Evolutionary conservation across 2,113 vertebrate species (phyloP).

Genomic region (Tragelaphus scriptus): DNA sequence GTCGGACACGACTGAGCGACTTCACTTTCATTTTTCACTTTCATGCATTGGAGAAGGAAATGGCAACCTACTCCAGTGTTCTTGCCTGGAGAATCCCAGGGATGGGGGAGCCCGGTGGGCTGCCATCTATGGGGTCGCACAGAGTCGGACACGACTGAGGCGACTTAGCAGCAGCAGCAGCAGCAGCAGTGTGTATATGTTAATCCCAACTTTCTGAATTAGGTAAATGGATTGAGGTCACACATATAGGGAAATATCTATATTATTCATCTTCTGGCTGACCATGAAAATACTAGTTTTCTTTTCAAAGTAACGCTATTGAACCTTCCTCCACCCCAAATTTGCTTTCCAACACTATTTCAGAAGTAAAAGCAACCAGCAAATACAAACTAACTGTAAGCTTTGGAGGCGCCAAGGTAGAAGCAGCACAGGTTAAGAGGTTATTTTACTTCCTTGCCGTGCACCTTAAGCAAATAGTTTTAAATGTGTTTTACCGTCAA

Average conservation of each 20-base stretch:
- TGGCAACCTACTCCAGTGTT: too few species aligned
- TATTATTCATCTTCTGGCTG: neutral
- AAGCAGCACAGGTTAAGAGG: neutral
- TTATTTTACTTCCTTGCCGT: neutral
- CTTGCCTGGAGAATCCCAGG: too few species aligned
- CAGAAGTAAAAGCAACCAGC: neutral
- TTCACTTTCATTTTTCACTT: too few species aligned
- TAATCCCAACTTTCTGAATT: neutral
- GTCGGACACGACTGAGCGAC: too few species aligned
- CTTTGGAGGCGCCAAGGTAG: neutral
- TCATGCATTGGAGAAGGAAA: too few species aligned
- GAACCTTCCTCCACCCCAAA: neutral
- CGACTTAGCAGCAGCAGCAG: too few species aligned
- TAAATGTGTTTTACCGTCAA: neutral
- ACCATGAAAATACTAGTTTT: neutral
- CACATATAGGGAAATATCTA: rapidly evolving
- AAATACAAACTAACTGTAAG: neutral
- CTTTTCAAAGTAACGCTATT: neutral
- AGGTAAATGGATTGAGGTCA: neutral
- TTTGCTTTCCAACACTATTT: neutral
- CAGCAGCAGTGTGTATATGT: neutral
- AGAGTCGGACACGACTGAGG: too few species aligned
- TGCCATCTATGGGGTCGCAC: too few species aligned
- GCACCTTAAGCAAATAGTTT: neutral
- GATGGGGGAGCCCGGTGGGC: too few species aligned